Base-by-base conservation (phyloP, 2,888 invertebrate species). In the Lasioglossum villosulum region DNA sequence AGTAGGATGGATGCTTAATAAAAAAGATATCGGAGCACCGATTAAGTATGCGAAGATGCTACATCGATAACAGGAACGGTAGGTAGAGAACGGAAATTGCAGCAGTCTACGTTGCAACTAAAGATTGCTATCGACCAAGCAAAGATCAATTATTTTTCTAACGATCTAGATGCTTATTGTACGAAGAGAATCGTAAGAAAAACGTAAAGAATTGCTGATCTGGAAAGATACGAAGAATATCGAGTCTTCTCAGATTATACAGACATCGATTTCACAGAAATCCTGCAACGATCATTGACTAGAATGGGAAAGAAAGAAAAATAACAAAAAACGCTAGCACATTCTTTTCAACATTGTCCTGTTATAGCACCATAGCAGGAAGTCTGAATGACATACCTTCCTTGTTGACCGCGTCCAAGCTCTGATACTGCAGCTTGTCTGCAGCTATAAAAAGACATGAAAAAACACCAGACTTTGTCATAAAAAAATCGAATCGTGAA, bases 351-450 rank as follows among this genome's bases (percentile, higher is more conserved):
- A 76, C 12, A 19, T 79, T 63, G 79, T 84, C 63, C 78, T 85
- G 76, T 75, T 80, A 68, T 80, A 71, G 8, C 16, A 70, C 77
- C 80, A 73, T 63, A 86, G 83, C 63, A 88, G 78, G 86, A 90
- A 88, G 86, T 82, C 86, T 84, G 83, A 92, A 88, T 89, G 91
- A 95, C 96, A 94, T 96, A 97, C 97, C 97, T 97, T 96, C 95
- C 93, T 96, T 96, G 95, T 96, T 96, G 94, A 97, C 96, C 94
- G 96, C 96, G 94, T 96, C 96, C 96, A 97, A 95, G 95, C 96
- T 96, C 95, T 96, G 96, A 96, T 96, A 96, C 93, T 96, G 96
- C 95, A 96, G 95, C 94, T 96, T 96, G 93, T 96, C 96, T 94
- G 96, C 96, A 95, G 95, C 95, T 95, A 95, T 93, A 93, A 93